Conservation (phyloP, 2,888 invertebrate species). For the Coleophora flavipennella region DNA sequence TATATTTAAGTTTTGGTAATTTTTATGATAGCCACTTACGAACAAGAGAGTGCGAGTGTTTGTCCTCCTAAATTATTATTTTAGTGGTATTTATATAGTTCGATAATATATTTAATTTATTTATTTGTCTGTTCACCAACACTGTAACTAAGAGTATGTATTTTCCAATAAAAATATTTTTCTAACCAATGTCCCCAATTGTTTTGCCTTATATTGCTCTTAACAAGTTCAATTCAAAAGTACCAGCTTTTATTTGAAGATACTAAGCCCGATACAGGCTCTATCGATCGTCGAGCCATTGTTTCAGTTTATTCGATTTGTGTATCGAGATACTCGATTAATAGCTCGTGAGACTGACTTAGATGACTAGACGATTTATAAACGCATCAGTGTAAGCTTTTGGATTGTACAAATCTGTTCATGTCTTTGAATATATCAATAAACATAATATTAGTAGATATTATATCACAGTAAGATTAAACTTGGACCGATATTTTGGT, state of each 20-base stretch:
- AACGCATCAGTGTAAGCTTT: background rate
- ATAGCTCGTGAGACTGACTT: slow-evolving; percentile 15
- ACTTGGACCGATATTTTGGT: slow-evolving; percentile 3
- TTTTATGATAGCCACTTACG: too few relatives aligned
- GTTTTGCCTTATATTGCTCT: slow-evolving; percentile 16
- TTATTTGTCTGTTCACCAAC: too few relatives aligned
- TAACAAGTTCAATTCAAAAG: slow-evolving; percentile 19
- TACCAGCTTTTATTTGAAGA: slow-evolving; percentile 20
- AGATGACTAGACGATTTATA: slow-evolving; percentile 10
- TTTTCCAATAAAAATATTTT: too few relatives aligned
- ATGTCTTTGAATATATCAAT: background rate
- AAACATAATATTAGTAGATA: background rate
- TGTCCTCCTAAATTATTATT: too few relatives aligned
- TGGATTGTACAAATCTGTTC: background rate
- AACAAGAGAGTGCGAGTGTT: too few relatives aligned
- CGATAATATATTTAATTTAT: too few relatives aligned
- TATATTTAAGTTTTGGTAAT: too few relatives aligned
- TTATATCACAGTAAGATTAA: background rate
- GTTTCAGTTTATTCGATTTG: slow-evolving; percentile 32
- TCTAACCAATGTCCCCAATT: too few relatives aligned
- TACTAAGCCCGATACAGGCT: slow-evolving; percentile 19
- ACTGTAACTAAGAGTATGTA: too few relatives aligned
- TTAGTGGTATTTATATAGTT: too few relatives aligned
- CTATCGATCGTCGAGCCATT: slow-evolving; percentile 26
- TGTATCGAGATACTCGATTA: slow-evolving; percentile 19